Evolutionary conservation across 2,797 vertebrate genomes (phyloP), one percentile per base, ranked within the genome.

Genomic region (Parotocinclus haroldoi): DNA sequence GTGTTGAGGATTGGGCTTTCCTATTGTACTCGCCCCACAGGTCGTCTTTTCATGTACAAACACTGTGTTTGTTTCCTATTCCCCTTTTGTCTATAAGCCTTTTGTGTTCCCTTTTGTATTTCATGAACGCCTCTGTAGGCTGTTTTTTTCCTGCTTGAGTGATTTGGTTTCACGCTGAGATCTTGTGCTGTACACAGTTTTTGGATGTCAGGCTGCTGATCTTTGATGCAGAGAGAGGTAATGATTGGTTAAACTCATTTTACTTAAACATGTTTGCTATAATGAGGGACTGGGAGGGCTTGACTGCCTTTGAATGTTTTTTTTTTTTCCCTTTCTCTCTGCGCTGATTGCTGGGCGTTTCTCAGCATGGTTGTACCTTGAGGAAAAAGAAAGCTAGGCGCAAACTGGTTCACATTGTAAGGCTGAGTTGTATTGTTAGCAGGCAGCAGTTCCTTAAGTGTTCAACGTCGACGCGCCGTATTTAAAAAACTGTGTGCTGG

Each of bases 11-110:
- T 49, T 50, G 9, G 65, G 54, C 19, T 61, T 58, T 68, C 60
- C 53, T 58, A 59, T 57, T 38, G 54, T 66, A 46, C 36, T 71
- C 51, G 38, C 12, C 50, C 63, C 38, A 1, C 64, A 58, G 68
- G 68, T 71, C 71, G 68, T 50, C 45, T 69, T 64, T 76, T 57
- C 48, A 64, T 68, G 53, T 67, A 40, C 19, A n/a, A 17, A 27
- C 7, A 18, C 7, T 10, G 10, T 39, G 48, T 69, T 61, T 36
- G n/a, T 54, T 36, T 48, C 27, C 62, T 1, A 7, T 12, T 55
- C 49, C 40, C 12, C 49, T 53, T 19, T 58, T 39, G 27, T 58
- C 39, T 48, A 13, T 37, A 36, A 16, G 18, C 10, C 37, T 52
- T 37, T 63, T 19, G 13, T 58, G 16, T 44, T 63, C 10, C 8